These are phyloP conservation scores for Xestia c-nigrum DNA, from an alignment of 2,888 invertebrate genomes.

Conservation along the genomic window DNA sequence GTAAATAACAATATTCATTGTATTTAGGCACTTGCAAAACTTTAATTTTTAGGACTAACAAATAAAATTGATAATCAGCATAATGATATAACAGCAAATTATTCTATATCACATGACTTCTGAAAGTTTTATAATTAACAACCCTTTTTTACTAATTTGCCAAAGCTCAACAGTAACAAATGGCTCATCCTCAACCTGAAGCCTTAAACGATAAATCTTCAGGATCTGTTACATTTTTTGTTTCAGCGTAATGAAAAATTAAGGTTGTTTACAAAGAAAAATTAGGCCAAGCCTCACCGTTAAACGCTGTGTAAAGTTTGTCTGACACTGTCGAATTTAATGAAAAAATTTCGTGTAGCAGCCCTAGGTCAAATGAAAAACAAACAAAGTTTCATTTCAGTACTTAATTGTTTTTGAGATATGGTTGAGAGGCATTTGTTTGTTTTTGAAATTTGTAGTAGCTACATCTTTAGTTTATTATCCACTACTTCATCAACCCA, in stretches of 20 bases:
- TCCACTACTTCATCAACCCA: background rate
- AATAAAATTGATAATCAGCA: background rate
- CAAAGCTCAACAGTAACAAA: constrained; percentile 25
- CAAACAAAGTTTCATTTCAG: constrained; percentile 38
- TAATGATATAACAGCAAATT: background rate
- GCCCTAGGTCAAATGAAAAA: constrained; percentile 35
- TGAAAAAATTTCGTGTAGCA: constrained; percentile 22
- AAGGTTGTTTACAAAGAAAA: constrained; percentile 41
- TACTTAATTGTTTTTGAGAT: constrained; percentile 41
- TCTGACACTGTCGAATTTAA: constrained; percentile 28
- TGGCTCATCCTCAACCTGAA: background rate
- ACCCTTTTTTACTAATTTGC: background rate
- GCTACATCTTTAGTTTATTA: background rate
- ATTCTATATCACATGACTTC: background rate
- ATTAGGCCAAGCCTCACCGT: constrained; percentile 20
- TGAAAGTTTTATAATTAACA: constrained; percentile 12
- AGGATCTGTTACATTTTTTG: constrained; percentile 29
- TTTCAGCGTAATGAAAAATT: constrained; percentile 42
- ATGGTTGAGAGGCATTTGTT: constrained; percentile 21
- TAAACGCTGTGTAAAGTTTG: constrained; percentile 27
- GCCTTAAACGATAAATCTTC: constrained; percentile 37
- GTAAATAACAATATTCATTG: background rate
- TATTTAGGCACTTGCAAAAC: background rate
- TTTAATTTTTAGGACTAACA: too few relatives aligned
- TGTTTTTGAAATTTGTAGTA: background rate